Evolutionary conservation across 2,797 vertebrate species (phyloP).

Genomic region (Typhlichthys subterraneus): DNA sequence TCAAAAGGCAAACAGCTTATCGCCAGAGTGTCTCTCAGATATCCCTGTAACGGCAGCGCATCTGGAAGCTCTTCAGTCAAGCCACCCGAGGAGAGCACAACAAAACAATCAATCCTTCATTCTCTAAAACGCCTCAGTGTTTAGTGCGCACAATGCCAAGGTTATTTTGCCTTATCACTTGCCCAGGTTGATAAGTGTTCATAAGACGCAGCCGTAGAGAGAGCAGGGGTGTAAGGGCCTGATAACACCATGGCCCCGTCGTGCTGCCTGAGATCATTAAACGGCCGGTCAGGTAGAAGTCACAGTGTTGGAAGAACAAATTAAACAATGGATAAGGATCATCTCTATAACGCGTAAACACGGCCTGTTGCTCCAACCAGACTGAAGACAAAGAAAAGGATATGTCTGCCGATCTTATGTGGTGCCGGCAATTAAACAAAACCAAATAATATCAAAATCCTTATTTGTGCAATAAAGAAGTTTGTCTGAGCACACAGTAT

Average conservation of each 20-base stretch:
- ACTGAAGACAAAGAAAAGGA: no score
- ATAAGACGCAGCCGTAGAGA: conserved; percentile 35
- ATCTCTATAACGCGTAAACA: not conserved
- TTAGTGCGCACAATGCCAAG: conserved; percentile 9
- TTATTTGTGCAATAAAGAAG: no score
- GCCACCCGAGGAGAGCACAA: conserved; percentile 2
- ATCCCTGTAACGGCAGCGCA: conserved; percentile 9
- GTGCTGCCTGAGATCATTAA: conserved; percentile 42
- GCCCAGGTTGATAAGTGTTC: conserved; percentile 46
- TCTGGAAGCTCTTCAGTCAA: conserved; percentile 18
- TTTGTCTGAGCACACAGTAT: no score
- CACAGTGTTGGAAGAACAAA: conserved; percentile 27
- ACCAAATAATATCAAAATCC: no score
- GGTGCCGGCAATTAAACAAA: no score
- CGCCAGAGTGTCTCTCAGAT: conserved; percentile 17
- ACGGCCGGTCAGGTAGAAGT: conserved; percentile 29
- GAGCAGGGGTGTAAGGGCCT: conserved; percentile 24
- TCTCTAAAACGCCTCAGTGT: not conserved
- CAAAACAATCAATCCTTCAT: not conserved
- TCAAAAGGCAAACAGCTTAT: conserved; percentile 21
- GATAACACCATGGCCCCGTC: conserved; percentile 39
- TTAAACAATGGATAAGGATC: conserved; percentile 8
- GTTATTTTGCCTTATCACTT: conserved; percentile 38
- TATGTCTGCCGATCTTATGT: no score
- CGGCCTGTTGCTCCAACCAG: not conserved